Percentiles rank a stretch among this genome's conserved stretches.
Conservation (phyloP, 2,888 invertebrate genomes). For the Rhagonycha fulva region DNA sequence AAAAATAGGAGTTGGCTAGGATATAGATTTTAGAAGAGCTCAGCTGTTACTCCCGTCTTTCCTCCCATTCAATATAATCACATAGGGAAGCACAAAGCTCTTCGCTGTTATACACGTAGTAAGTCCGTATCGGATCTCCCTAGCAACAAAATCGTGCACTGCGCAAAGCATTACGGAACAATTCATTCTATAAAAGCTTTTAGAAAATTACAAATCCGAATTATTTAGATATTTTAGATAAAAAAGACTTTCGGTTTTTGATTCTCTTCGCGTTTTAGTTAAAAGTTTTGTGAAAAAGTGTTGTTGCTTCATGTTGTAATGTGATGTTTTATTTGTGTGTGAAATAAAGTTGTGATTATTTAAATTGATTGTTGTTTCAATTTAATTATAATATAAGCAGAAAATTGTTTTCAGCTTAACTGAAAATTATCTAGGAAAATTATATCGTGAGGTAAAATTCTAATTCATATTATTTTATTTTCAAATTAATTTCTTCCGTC, state of each 20-base stretch:
- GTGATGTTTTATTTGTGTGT: conserved; percentile 8
- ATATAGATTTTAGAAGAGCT: conserved; percentile 44
- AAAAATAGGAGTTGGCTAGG: conserved; percentile 27
- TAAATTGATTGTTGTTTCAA: not conserved
- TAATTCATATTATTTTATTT: not conserved
- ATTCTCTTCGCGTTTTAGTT: conserved; percentile 6
- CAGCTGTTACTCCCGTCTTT: conserved; percentile 38
- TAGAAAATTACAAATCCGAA: conserved; percentile 32
- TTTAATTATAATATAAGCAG: not conserved
- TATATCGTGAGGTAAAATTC: not conserved
- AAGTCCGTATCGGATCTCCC: conserved; percentile 32
- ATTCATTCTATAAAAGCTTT: conserved; percentile 34
- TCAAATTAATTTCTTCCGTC: not conserved
- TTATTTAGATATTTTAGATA: conserved; percentile 24
- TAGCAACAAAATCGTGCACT: conserved; percentile 35
- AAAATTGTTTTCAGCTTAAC: not conserved
- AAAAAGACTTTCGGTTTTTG: not conserved
- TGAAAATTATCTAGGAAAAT: not conserved
- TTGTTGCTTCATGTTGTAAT: not conserved
- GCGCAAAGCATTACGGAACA: conserved; percentile 29
- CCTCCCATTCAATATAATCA: conserved; percentile 25
- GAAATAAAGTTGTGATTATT: not conserved
- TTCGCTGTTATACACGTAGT: conserved; percentile 25
- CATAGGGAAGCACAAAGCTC: conserved; percentile 31
- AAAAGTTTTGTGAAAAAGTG: not conserved